Evolutionary conservation across 2,888 invertebrate genomes (phyloP), one percentile per base, ranked within the genome.

Genomic region (Copidosoma aretas): DNA sequence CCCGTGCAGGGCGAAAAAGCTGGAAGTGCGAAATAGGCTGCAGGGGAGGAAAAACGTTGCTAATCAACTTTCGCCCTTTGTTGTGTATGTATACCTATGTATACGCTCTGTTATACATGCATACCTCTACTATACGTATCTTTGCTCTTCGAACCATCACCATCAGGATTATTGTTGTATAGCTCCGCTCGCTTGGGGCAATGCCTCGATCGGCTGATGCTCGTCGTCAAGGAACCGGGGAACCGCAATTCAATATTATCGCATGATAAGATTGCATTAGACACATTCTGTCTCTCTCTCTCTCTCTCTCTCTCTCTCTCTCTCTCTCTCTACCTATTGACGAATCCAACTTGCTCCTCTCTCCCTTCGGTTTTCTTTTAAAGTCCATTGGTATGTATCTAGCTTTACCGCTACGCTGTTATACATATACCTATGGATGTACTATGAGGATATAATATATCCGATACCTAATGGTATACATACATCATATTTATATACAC

Each of bases 181-280:
- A 32, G 32, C 43, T 14, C 43, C 2, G 19, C 58, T 17, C 19
- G 15, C 1, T 22, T n/a, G 54, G 17, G 43, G 39, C 60, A 32
- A 17, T 12, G 51, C 49, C 51, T 52, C 46, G 15, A n/a, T 53
- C 21, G n/a, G 64, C 43, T 32, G n/a, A n/a, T n/a, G n/a, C 41
- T 24, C 43, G 71, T 71, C 57, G 71, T 65, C 71, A 74, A 75
- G 73, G 67, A 74, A 74, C 77, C 81, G 79, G 77, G 81, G 77
- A 78, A 80, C 79, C 80, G 78, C 80, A 81, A 80, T 81, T 80
- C 79, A 76, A 79, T 81, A 79, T 79, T 76, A 77, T 80, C 75
- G 80, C 79, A 80, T 80, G 80, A 78, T 77, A 77, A 77, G 75
- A 74, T 75, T 77, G 75, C 75, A 75, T 80, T 80, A 77, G 74